These are phyloP conservation scores for Gymnorhina tibicen DNA, from an alignment of 2,113 vertebrate species.

Conservation along the genomic window DNA sequence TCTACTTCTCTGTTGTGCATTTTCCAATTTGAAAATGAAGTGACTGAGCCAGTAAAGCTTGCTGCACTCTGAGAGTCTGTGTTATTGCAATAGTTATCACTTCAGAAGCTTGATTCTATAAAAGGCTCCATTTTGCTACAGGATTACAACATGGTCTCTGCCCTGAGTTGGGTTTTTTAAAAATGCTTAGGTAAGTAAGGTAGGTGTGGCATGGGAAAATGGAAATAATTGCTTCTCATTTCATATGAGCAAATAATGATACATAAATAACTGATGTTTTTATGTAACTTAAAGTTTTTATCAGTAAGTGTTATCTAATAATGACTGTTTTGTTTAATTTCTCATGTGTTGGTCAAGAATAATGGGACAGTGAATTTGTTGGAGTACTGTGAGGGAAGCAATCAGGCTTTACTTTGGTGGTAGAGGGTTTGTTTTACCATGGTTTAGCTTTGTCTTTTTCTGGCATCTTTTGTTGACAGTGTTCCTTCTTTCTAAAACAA, in stretches of 20 bases:
- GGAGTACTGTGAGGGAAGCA: not conserved
- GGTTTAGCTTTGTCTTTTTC: not conserved
- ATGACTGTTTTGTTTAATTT: not conserved
- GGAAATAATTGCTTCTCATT: not conserved
- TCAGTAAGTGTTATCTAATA: not conserved
- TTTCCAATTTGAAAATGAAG: not conserved
- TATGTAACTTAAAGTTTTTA: not conserved
- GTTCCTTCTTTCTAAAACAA: not conserved
- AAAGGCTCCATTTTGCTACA: not conserved
- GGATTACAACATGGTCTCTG: not conserved
- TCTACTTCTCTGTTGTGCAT: not conserved
- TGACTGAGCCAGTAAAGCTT: not conserved
- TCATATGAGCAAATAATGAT: not conserved
- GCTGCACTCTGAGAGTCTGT: not conserved
- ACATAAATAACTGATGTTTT: not conserved
- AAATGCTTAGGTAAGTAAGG: not conserved
- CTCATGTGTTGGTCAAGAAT: not conserved
- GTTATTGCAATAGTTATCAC: not conserved
- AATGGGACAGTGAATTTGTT: not conserved
- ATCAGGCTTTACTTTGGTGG: not conserved
- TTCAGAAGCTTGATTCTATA: not conserved
- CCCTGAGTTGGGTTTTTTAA: rapidly evolving
- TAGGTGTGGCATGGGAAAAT: not conserved
- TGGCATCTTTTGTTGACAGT: not conserved
- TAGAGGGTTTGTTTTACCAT: not conserved